Base-by-base conservation (phyloP, 2,888 invertebrate genomes). In the Orthosia gracilis region DNA sequence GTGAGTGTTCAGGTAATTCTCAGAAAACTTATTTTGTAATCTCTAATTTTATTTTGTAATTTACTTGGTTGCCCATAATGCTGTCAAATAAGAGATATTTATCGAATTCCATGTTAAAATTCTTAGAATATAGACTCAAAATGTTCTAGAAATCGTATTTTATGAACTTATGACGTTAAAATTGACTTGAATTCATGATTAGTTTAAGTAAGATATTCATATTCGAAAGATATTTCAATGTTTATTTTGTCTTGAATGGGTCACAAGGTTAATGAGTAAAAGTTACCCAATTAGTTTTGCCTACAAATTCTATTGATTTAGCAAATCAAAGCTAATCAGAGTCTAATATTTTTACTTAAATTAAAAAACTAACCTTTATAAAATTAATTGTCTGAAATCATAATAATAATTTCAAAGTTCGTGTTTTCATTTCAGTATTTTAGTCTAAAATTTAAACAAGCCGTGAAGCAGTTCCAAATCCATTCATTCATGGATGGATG, bases 41-140 rank as follows among this genome's bases (percentile, higher is more conserved):
- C 23, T 59, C 52, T 47, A 3, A 49, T 76, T 69, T 69, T 26
- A 52, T 63, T 79, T 55, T 17, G 21, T n/a, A 23, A 50, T 17
- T 21, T 50, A 47, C 52, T 40, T 55, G 4, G 5, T n/a, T n/a
- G 2, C 12, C 17, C 47, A 47, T n/a, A n/a, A 13, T 49, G 15
- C n/a, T 74, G 54, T 61, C 23, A 54, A 74, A 54, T 54, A 31
- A 49, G 13, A 52, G 18, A 65, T 49, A 73, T 21, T 26, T 45
- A 26, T 63, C 26, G 26, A 23, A 49, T 11, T 31, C 13, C 1
- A 5, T 50, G 5, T 15, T 18, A 18, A 65, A 45, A 52, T 52
- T 47, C 18, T 17, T 18, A 47, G 18, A 67, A 61, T 54, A 18
- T 18, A 0, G 23, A 40, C 0, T 18, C 7, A 18, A 58, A 21